Conservation (phyloP, 2,113 vertebrate genomes). For the Cervus canadensis region DNA sequence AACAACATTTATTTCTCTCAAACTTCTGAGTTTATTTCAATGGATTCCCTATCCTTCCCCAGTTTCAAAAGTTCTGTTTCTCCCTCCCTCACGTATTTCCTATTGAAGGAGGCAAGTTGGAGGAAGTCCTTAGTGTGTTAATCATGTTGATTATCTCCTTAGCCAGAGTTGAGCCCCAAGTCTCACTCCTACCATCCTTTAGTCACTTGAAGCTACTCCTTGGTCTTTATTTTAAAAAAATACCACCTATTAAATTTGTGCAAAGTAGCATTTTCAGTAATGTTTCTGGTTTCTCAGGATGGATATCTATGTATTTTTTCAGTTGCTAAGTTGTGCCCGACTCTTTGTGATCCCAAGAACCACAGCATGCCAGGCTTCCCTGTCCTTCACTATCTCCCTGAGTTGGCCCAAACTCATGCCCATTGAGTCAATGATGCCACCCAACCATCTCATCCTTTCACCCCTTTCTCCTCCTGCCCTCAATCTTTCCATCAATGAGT, state of each 20-base stretch:
- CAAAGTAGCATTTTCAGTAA: fast-evolving
- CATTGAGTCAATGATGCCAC: neutral
- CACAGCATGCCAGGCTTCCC: neutral
- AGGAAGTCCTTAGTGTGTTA: neutral
- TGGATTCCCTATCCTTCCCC: neutral
- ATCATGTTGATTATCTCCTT: neutral
- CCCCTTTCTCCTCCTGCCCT: neutral
- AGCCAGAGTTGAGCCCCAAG: neutral
- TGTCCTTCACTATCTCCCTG: neutral
- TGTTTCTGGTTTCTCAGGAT: neutral
- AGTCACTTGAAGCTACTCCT: fast-evolving
- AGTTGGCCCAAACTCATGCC: neutral
- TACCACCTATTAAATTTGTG: neutral
- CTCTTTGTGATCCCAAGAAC: neutral
- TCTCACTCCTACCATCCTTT: neutral
- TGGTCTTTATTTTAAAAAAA: neutral
- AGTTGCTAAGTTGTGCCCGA: neutral
- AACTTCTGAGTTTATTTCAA: neutral
- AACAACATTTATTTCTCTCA: neutral
- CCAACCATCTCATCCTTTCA: neutral
- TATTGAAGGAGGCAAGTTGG: neutral
- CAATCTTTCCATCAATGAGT: neutral
- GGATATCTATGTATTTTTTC: fast-evolving
- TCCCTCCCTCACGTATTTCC: neutral
- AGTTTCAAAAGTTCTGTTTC: neutral